phyloP scores from a whole-genome alignment of 2,113 vertebrate genomes.

The Bubalus kerabau region DNA sequence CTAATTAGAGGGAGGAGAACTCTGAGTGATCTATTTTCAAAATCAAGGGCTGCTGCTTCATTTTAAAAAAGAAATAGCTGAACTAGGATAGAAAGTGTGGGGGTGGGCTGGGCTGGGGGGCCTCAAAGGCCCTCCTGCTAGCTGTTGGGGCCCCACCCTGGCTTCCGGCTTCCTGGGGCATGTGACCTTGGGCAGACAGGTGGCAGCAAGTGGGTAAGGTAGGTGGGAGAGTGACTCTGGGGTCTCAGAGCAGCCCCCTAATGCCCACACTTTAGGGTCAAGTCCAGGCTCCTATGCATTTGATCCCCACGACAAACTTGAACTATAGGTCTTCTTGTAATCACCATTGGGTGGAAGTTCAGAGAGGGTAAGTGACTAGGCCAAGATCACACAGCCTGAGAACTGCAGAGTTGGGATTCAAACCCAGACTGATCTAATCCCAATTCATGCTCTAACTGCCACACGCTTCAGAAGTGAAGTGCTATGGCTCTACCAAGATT shows the following conservation, averaged over 20 bases:
- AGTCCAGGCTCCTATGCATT: not conserved
- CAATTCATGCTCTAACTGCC: no score
- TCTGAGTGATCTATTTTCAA: not conserved
- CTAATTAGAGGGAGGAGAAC: not conserved
- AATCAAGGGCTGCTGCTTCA: not conserved
- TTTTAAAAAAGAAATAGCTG: conserved; percentile 12
- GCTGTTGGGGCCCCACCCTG: not conserved
- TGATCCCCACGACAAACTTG: not conserved
- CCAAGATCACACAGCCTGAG: not conserved
- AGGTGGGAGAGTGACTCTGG: not conserved
- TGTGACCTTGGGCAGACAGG: not conserved
- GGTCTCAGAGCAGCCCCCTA: not conserved
- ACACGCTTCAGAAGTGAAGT: not conserved
- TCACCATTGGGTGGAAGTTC: not conserved
- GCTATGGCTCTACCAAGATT: not conserved
- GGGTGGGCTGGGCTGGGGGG: not conserved
- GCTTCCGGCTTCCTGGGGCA: not conserved
- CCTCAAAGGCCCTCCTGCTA: not conserved
- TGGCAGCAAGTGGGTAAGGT: not conserved
- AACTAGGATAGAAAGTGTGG: not conserved
- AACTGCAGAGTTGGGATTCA: not conserved
- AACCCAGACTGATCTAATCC: not conserved
- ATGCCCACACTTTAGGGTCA: not conserved
- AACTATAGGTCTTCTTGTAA: not conserved
- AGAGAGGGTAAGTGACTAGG: not conserved